phyloP scores from a whole-genome alignment of 2,888 invertebrate genomes.

The Cephalotes varians region DNA sequence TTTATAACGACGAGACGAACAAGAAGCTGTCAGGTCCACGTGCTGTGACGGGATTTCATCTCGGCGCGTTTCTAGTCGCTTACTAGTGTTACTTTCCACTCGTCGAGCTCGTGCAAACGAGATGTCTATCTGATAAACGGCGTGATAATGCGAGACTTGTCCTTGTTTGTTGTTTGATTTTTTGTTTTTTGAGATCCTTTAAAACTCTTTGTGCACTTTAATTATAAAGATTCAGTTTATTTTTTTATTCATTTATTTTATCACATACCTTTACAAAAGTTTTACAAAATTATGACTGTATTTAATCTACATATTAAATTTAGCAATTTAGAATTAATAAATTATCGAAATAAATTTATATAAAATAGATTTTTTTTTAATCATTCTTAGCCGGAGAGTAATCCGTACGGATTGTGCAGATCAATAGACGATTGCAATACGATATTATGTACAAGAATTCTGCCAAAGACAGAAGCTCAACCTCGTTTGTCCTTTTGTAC shows the following conservation, averaged over 20 bases:
- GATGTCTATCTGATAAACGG: slow-evolving; percentile 23
- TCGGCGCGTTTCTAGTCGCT: slow-evolving; percentile 8
- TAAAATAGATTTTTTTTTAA: not conserved
- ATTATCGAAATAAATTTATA: not conserved
- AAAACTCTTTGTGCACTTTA: not conserved
- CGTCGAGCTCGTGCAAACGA: slow-evolving; percentile 9
- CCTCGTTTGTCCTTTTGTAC: slow-evolving; percentile 33
- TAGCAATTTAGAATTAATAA: not conserved
- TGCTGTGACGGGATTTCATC: slow-evolving; percentile 54
- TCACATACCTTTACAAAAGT: not conserved
- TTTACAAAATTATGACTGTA: not conserved
- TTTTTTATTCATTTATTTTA: not conserved
- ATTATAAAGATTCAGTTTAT: not conserved
- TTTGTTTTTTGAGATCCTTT: not conserved
- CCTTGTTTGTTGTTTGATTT: not conserved
- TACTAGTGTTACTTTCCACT: not conserved
- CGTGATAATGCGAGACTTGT: not conserved
- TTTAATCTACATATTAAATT: not conserved
- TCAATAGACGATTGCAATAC: slow-evolving; percentile 37
- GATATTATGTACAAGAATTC: slow-evolving; percentile 38
- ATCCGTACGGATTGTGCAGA: not conserved
- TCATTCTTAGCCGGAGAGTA: not conserved
- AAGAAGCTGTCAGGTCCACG: slow-evolving; percentile 63
- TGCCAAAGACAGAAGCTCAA: slow-evolving; percentile 16
- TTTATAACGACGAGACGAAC: slow-evolving; percentile 69